Evolutionary conservation across 2,113 vertebrate genomes (phyloP).

Genomic region (Struthio camelus): DNA sequence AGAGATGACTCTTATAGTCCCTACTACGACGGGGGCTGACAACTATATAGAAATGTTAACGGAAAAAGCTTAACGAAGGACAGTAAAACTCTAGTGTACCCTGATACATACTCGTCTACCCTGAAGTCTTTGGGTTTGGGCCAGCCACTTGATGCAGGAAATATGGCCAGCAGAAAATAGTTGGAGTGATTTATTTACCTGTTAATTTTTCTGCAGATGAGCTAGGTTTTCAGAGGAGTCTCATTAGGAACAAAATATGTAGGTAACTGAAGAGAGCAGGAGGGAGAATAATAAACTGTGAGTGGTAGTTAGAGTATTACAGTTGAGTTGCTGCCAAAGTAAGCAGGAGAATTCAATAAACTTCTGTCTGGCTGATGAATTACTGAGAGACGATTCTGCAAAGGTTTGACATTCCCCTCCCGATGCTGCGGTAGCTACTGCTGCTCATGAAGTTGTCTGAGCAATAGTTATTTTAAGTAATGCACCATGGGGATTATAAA

Average conservation of each 20-base stretch:
- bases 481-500: neutral
- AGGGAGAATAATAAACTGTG: neutral
- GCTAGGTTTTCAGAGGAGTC: neutral
- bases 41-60: accelerated
- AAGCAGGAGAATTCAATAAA: neutral
- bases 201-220: neutral
- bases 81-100: too few relatives aligned
- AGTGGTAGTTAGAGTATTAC: neutral
- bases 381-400: neutral
- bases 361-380: neutral
- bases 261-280: neutral
- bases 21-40: neutral
- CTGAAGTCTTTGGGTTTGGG: neutral
- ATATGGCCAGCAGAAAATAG: neutral
- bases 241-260: neutral
- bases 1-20: neutral
- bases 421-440: neutral
- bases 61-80: neutral
- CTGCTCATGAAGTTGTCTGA: neutral
- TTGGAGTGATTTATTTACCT: neutral
- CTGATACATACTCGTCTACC: accelerated
- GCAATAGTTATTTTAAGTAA: neutral
- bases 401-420: neutral
- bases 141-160: neutral
- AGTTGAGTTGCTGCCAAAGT: neutral